These are phyloP conservation scores for Scotopteryx bipunctaria DNA, from an alignment of 2,888 invertebrate species.

Conservation along the genomic window DNA sequence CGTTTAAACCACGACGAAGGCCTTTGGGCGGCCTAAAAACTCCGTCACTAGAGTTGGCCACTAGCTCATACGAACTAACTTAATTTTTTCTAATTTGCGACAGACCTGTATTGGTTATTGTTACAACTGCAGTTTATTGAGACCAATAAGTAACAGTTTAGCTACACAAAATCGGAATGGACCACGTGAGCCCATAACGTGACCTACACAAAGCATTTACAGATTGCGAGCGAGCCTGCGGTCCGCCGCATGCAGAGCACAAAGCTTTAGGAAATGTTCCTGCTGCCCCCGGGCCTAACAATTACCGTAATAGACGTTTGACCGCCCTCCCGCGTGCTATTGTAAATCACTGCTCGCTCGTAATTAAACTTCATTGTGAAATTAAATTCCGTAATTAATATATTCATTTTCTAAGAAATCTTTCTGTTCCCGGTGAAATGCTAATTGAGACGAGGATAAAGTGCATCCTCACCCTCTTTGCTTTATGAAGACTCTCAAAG, in stretches of 20 bases:
- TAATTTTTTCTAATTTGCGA: no score
- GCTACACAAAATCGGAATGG: conserved; percentile 40
- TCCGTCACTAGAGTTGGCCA: no score
- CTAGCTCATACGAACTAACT: no score
- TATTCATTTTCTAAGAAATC: no score
- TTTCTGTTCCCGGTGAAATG: no score
- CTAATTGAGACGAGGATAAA: no score
- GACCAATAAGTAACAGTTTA: conserved; percentile 33
- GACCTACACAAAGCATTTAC: conserved; percentile 61
- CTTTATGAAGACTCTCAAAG: no score
- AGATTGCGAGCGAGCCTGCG: conserved; percentile 61
- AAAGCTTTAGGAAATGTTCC: conserved; percentile 57
- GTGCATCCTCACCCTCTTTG: no score
- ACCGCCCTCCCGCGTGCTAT: conserved; percentile 34
- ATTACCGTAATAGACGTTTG: conserved; percentile 63
- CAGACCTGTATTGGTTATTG: conserved; percentile 20
- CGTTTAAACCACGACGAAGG: no score
- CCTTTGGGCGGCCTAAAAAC: no score
- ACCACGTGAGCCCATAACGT: conserved; percentile 55
- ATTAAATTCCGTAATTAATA: neutral
- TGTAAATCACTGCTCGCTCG: conserved; percentile 39
- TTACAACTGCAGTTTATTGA: conserved; percentile 39
- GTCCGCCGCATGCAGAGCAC: conserved; percentile 50
- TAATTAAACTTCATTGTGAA: conserved; percentile 18
- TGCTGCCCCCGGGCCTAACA: conserved; percentile 48